A percentile compares a stretch with the other conserved stretches of the same genome.
These are phyloP conservation scores for Psittacula derbiana DNA, from an alignment of 2,797 vertebrate species.

Conservation along the genomic window DNA sequence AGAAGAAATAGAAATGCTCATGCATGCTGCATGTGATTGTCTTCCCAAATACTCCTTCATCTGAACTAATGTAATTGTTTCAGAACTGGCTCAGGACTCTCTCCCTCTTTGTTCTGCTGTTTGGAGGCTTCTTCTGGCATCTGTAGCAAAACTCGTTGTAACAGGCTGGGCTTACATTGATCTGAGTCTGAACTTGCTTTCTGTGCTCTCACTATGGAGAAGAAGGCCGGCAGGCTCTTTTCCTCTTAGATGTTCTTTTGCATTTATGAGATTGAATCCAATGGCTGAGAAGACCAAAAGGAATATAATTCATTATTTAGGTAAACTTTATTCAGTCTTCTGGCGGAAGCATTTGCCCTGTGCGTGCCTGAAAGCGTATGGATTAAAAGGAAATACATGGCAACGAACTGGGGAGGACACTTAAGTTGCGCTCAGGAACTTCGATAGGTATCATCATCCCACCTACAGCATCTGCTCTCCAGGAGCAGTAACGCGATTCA, in stretches of 20 bases:
- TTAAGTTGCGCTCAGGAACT: neutral
- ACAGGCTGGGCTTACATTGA: neutral
- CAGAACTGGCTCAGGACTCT: neutral
- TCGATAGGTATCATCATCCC: neutral
- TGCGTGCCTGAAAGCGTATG: neutral
- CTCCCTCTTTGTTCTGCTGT: neutral
- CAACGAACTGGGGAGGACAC: neutral
- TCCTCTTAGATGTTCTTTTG: neutral
- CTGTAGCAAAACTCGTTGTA: neutral
- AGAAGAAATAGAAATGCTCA: conserved; percentile 39
- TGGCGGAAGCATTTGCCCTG: neutral
- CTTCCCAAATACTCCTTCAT: neutral
- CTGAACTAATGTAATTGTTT: neutral
- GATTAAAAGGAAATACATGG: neutral
- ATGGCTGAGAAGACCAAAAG: neutral
- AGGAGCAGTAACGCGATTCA: neutral
- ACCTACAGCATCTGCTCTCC: neutral
- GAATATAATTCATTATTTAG: neutral
- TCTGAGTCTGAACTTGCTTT: neutral
- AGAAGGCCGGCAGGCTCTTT: neutral
- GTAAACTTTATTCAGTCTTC: neutral
- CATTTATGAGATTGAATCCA: neutral
- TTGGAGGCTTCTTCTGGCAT: neutral
- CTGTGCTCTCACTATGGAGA: neutral
- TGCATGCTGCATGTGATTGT: conserved; percentile 6